A percentile compares a stretch with the other conserved stretches of the same genome.
phyloP scores from a whole-genome alignment of 2,888 invertebrate species.

The Xylota segnis region DNA sequence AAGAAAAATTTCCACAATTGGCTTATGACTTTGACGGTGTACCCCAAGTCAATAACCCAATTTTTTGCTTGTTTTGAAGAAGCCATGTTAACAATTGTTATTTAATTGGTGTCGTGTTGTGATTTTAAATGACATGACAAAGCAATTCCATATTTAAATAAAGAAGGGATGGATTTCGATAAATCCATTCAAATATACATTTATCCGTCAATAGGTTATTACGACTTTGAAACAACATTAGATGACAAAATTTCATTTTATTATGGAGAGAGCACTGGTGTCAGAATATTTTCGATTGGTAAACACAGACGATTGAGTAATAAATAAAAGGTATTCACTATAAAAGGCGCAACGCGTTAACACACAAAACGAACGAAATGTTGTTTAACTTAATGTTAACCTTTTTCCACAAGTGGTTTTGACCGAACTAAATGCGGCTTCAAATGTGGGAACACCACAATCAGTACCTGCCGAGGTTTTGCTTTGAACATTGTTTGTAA shows the following conservation, averaged over 20 bases:
- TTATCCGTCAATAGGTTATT: not conserved
- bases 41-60: not conserved
- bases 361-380: not conserved
- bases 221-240: not conserved
- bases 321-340: not conserved
- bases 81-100: constrained; percentile 1
- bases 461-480: constrained; percentile 6
- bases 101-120: not conserved
- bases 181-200: constrained; percentile 6
- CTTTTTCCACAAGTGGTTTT: constrained; percentile 48
- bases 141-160: not conserved
- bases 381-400: constrained; percentile 17
- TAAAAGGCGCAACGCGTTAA: constrained; percentile 8
- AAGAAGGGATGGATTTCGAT: not conserved
- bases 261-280: not conserved
- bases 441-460: constrained; percentile 12
- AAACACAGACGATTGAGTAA: not conserved
- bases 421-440: constrained; percentile 49
- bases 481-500: constrained; percentile 22
- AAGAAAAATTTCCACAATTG: not conserved
- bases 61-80: not conserved
- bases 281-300: not conserved
- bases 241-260: constrained; percentile 16
- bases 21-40: not conserved
- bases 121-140: constrained; percentile 13